Base-by-base conservation (phyloP, 1,140 invertebrate species). In the Drosophila chauvacae region DNA sequence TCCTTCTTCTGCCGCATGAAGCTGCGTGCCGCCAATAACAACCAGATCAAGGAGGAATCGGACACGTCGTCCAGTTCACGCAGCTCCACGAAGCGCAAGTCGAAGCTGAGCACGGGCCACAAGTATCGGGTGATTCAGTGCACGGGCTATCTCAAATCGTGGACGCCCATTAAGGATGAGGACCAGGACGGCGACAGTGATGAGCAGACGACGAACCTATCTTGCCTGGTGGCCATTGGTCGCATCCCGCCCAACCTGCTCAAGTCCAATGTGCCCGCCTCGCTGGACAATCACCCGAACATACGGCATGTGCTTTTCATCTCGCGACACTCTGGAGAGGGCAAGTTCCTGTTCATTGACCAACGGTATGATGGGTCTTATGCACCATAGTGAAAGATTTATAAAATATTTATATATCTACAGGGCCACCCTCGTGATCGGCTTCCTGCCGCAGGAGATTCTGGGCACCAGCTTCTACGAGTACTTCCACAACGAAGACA, bases 341-440 rank as follows among this genome's bases (percentile, higher is more conserved):
- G 98, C 30, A 99, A 98, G 93, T 99, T 99, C 92, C 95, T 98
- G 4, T 99, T 99, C 93, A 97, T 99, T 5, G 98, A 99, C 93
- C 97, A 97, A 92, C 95, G 95, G 96, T 96, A 18, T 30, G 28
- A 18, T 30, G 28, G 10, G 3, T 26, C 13, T n/a, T 16, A n/a
- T 13, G n/a, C 11, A 5, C 18, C 18, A 3, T 14, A 28, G 5
- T 2, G 13, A 45, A 0, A 23, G 4, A 3, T 45, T 44, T 4
- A n/a, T n/a, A n/a, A n/a, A 18, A 14, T 42, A 9, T 28, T 58
- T 47, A 3, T 16, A 48, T 4, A 16, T 4, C 9, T 48, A 26
- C 93, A 98, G 97, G 92, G 97, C 96, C 13, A 98, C 97, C 4
- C 91, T 98, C 42, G 95, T 97, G 18, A 93, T 98, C 33, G 98